Base-by-base conservation (phyloP, 2,888 invertebrate genomes). In the Hyalella azteca region DNA sequence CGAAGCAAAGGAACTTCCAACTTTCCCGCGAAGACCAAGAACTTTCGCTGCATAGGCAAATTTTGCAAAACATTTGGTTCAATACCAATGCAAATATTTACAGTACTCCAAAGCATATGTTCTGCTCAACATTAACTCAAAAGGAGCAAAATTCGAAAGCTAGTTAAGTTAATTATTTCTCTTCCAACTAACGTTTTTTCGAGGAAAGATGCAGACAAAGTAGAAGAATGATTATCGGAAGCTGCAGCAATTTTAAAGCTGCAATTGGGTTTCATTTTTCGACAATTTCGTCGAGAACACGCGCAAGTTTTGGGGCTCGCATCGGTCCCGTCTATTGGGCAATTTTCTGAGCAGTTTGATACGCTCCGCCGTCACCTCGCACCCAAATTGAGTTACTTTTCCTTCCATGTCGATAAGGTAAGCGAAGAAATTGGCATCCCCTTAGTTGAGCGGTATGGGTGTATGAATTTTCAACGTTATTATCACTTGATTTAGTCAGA, bases 261-360 rank as follows among this genome's bases (percentile, higher is more conserved):
- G 54, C 66, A 66, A 66, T 66, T 66, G 66, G 36, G 66, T 66
- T 66, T 66, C 66, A 36, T 66, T 66, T 54, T 36, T 36, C 36
- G 66, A 29, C 66, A 66, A 66, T 66, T 66, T 66, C 36, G 32
- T 36, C 36, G 66, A 66, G 66, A 66, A 36, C 66, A 66, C 36
- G 36, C 11, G 36, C 11, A 29, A 66, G 29, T 22, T 66, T 66
- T 66, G 22, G 66, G 36, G 66, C 66, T 66, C 15, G 26, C 7
- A n/a, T 66, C 66, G 13, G 66, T 36, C 66, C 36, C 66, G 66
- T 66, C 66, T 66, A 66, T 66, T 36, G 66, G 66, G 36, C 66
- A 66, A 66, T 66, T 66, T 66, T 66, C 66, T 36, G 66, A 36
- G 66, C 66, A 66, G 66, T 66, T 66, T 66, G 66, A 66, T 66